Evolutionary conservation across 2,797 vertebrate genomes (phyloP).

Genomic region (Oreortyx pictus): DNA sequence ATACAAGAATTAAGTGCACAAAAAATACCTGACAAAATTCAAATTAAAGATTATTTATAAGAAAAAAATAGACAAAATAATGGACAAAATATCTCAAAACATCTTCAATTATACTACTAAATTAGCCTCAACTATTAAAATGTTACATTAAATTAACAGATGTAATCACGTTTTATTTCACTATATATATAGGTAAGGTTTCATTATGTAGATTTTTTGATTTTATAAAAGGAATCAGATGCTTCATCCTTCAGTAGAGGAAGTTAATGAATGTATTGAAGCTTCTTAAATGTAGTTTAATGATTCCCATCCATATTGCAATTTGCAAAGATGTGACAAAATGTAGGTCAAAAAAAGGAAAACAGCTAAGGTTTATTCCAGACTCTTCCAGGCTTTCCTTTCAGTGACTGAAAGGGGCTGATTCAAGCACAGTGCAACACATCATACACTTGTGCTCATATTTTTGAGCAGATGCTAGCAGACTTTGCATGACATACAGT

Average conservation of each 20-base stretch:
- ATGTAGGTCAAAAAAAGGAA: background rate
- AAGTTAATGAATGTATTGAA: background rate
- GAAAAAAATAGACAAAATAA: background rate
- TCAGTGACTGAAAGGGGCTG: slow-evolving; percentile 1
- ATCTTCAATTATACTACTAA: background rate
- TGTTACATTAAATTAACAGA: background rate
- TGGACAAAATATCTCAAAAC: background rate
- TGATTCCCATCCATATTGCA: background rate
- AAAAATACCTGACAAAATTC: too few relatives aligned
- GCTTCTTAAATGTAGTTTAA: background rate
- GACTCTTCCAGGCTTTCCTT: background rate
- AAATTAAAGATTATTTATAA: background rate
- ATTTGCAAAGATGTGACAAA: background rate
- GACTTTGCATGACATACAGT: slow-evolving; percentile 25
- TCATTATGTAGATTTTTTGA: background rate
- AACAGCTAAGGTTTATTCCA: background rate
- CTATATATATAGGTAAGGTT: background rate
- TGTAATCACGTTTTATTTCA: background rate
- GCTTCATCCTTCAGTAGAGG: background rate
- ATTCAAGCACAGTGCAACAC: slow-evolving; percentile 10
- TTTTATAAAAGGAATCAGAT: background rate
- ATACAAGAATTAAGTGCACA: too few relatives aligned
- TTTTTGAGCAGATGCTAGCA: slow-evolving; percentile 53
- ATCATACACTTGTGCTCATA: background rate
- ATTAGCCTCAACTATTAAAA: background rate